Evolutionary conservation across 2,888 invertebrate genomes (phyloP).

Genomic region (Drosophila anceps): DNA sequence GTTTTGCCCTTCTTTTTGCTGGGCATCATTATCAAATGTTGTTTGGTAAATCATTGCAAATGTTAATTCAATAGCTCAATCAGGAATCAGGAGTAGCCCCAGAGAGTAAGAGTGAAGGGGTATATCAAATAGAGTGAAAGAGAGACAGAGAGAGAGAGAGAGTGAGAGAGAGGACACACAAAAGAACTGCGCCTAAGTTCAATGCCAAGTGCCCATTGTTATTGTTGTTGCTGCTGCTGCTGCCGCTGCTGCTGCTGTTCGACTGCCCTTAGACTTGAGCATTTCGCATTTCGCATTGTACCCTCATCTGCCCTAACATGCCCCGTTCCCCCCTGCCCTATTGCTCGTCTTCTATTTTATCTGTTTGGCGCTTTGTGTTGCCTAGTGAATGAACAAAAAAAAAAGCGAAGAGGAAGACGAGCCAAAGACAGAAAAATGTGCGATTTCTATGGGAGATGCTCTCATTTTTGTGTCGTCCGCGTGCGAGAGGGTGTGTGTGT

Average conservation of each 20-base stretch:
- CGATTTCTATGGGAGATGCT: slow-evolving; percentile 55
- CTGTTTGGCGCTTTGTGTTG: slow-evolving; percentile 61
- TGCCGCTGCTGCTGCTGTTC: slow-evolving; percentile 34
- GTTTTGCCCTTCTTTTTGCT: slow-evolving; percentile 8
- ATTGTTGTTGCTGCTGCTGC: slow-evolving; percentile 34
- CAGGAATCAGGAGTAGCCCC: slow-evolving; percentile 50
- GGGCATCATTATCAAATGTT: slow-evolving; percentile 73
- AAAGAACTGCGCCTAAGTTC: slow-evolving; percentile 69
- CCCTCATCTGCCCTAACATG: slow-evolving; percentile 6
- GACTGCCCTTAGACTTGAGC: slow-evolving; percentile 59
- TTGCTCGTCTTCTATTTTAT: slow-evolving; percentile 49
- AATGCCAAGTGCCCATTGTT: slow-evolving; percentile 69
- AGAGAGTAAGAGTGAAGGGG: not conserved
- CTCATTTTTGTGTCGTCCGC: slow-evolving; percentile 42
- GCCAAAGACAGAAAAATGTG: slow-evolving; percentile 47
- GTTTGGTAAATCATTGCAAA: slow-evolving; percentile 76
- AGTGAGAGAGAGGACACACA: slow-evolving; percentile 10
- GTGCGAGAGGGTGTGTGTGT: slow-evolving; percentile 20
- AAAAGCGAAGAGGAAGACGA: slow-evolving; percentile 25
- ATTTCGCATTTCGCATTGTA: slow-evolving; percentile 55
- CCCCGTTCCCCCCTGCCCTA: not conserved
- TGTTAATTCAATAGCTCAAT: slow-evolving; percentile 78
- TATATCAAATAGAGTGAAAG: not conserved
- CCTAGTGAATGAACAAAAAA: slow-evolving; percentile 49
- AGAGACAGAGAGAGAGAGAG: not conserved